Evolutionary conservation across 30 jellyfish, hydroid and myxozoan genomes (phyloP).

Genomic region (Rhopilema esculentum): DNA sequence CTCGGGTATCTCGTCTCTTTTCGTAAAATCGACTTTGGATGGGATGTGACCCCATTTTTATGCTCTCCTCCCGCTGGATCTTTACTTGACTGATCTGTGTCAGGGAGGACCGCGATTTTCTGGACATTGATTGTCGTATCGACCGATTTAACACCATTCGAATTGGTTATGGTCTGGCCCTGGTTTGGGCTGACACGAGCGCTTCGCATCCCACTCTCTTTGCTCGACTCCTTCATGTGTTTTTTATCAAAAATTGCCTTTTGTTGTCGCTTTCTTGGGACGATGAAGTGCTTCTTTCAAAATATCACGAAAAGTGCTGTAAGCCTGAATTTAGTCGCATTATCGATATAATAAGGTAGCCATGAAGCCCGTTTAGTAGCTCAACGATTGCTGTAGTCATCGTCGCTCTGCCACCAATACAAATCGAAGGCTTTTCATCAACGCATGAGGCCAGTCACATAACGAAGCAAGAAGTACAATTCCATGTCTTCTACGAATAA

Average conservation of each 20-base stretch:
- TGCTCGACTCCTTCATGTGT: conserved; percentile 56
- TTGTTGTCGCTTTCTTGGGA: background rate
- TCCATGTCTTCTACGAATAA: background rate
- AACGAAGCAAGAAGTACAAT: background rate
- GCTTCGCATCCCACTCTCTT: conserved; percentile 66
- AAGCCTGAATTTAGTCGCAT: background rate
- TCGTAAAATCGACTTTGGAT: conserved; percentile 64
- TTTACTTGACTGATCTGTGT: conserved; percentile 15
- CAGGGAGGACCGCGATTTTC: conserved; percentile 63
- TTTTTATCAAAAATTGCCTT: background rate
- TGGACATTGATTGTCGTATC: conserved; percentile 36
- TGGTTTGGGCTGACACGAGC: conserved; percentile 73
- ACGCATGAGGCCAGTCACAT: background rate
- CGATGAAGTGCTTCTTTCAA: background rate
- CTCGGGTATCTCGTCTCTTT: conserved; percentile 69
- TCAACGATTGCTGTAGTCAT: background rate
- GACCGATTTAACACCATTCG: conserved; percentile 45
- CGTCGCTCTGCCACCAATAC: background rate
- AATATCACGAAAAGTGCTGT: background rate
- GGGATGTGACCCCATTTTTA: conserved; percentile 10
- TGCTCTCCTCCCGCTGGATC: conserved; percentile 3
- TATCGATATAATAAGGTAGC: background rate
- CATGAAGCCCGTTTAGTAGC: background rate
- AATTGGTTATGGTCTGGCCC: conserved; percentile 11
- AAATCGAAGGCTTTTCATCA: background rate